These are phyloP conservation scores for Pyrocephalus nanus DNA, from an alignment of 2,797 vertebrate genomes.

Conservation along the genomic window DNA sequence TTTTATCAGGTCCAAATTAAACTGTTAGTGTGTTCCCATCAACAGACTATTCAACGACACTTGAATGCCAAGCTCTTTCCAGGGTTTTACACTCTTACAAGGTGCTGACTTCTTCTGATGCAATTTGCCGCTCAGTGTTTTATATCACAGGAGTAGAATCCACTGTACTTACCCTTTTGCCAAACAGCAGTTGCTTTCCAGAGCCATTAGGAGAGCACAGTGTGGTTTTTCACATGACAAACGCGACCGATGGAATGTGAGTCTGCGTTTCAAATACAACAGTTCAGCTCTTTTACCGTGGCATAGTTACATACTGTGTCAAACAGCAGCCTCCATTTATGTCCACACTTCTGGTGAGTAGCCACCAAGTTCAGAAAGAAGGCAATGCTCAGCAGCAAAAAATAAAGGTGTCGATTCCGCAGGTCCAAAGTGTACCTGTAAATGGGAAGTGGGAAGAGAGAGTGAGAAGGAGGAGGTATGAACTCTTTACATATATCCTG, in stretches of 20 bases:
- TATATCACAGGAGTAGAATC: neutral
- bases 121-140: constrained; percentile 8
- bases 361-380: constrained; percentile 33
- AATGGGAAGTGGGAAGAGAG: constrained; percentile 32
- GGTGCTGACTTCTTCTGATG: constrained; percentile 22
- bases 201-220: neutral
- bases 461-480: constrained; percentile 7
- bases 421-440: constrained; percentile 31
- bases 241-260: neutral
- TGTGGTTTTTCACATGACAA: constrained; percentile 4
- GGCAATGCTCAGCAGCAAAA: constrained; percentile 9
- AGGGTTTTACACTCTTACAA: constrained; percentile 50
- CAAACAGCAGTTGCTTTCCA: constrained; percentile 8
- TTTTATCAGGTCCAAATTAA: constrained; percentile 50
- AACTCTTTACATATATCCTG: neutral
- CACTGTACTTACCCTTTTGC: neutral
- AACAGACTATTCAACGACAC: constrained; percentile 41
- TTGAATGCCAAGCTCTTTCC: constrained; percentile 44
- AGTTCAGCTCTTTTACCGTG: neutral
- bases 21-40: constrained; percentile 18
- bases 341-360: neutral
- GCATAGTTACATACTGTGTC: neutral
- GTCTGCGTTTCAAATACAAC: neutral
- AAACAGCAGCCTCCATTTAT: neutral
- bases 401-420: constrained; percentile 24